Evolutionary conservation across 2,113 vertebrate species (phyloP), one percentile per base, ranked within the genome.

Genomic region (Tachuris rubrigastra): DNA sequence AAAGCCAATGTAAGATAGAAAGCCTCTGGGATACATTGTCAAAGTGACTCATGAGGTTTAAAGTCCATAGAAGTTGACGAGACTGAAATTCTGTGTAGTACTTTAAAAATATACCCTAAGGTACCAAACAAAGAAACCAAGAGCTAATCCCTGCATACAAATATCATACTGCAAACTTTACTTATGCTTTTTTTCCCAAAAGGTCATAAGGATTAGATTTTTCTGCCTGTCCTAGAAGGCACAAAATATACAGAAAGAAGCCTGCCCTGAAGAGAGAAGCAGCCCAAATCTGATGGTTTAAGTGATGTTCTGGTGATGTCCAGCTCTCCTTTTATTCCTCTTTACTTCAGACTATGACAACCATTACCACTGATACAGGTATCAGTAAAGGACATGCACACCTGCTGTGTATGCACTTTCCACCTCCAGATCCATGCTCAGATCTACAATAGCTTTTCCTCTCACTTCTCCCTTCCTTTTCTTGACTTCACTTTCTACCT

Each of bases 31-130:
- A 87, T 89, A 75, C 80, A 87, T 75, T 95, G 95, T 93, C 93
- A 96, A 96, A 97, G 76, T 96, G 93, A 95, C 95, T 96, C 91
- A 95, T 92, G 94, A 92, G 94, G 47, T 96, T 95, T 97, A 92
- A 96, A 95, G 96, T 97, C 96, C 95, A 95, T 90, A 95, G 89
- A 96, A 90, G 89, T 24, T 96, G 96, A 95, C 6, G 53, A 95
- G 89, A 89, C 86, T 0, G 0, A 93, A 93, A 87, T 87, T 95
- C 91, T 93, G 84, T 67, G 83, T 72, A 92, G 89, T 67, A 66
- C 80, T 96, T 97, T 90, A 93, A 93, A 95, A 95, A 93, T 81
- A 72, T 60, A 89, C 90, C 95, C 96, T 95, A 63, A 92, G 84
- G 91, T 95, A 81, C 42, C 58, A 84, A 84, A 86, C 24, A 74